Base-by-base conservation (phyloP, 2,113 vertebrate genomes). In the Eptatretus burgeri region DNA sequence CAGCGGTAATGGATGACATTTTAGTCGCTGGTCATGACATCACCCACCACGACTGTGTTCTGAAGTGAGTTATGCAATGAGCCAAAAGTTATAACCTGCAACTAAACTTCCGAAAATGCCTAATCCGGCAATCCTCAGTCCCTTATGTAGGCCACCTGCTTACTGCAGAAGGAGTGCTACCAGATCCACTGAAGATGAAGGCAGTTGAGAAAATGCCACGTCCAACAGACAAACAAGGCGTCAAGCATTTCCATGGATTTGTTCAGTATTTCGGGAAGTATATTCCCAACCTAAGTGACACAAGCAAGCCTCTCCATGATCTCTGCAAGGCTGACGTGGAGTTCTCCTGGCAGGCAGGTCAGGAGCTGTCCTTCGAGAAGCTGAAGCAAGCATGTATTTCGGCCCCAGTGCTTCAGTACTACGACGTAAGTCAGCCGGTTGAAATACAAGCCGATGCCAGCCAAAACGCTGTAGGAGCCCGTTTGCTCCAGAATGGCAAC, bases 1-100 rank as follows among this genome's bases (percentile, higher is more conserved):
- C n/a, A 60, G 56, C 56, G n/a, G 19, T 60, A 17, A 60, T 60
- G 56, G 56, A 60, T 60, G 56, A 60, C 56, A 60, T 60, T 19
- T 19, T 60, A 60, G 19, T 60, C 10, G 56, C 56, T 60, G 56
- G 19, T 17, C 56, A 12, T 60, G 19, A 60, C 56, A 60, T 17
- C 19, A 60, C n/a, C n/a, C n/a, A 20, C n/a, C 56, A 60, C 56
- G 19, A n/a, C 56, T 19, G 56, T 60, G 12, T n/a, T n/a, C n/a
- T 60, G 56, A 60, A 60, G 19, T 13, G 56, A 20, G 56, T 60
- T n/a, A 20, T 60, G 56, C 16, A 60, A 20, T 10, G 56, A 17
- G 56, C 12, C 10, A 60, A 9, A 17, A 60, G 19, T 10, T 2
- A 60, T 20, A 60, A 60, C 56, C 19, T 60, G 56, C n/a, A 60